Evolutionary conservation across 2,113 vertebrate genomes (phyloP).

Genomic region (western clawed frog (Xenopus tropicalis)): UCB_Xtro_10.0 CM004443.2:26344001-26344500

Average conservation of each 20-base stretch:
- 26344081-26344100: too few species aligned
- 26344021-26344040: too few species aligned
- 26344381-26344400: conserved; percentile 5
- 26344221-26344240: neutral
- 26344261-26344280: too few species aligned
- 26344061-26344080: too few species aligned
- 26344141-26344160: conserved; percentile 83
- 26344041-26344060: too few species aligned
- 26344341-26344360: conserved; percentile 37
- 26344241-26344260: too few species aligned
- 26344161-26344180: conserved; percentile 72
- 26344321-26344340: conserved; percentile 42
- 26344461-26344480: conserved; percentile 73
- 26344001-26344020: too few species aligned
- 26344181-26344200: conserved; percentile 84
- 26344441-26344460: conserved; percentile 78
- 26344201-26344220: conserved; percentile 71
- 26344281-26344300: too few species aligned
- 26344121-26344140: conserved; percentile 89
- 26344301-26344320: too few species aligned
- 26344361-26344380: conserved; percentile 4
- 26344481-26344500: conserved; percentile 67
- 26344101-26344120: too few species aligned
- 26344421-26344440: conserved; percentile 60
- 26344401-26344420: conserved; percentile 22